These are phyloP conservation scores for Marisa cornuarietis DNA, from an alignment of 1,140 invertebrate species.

Conservation along the genomic window DNA sequence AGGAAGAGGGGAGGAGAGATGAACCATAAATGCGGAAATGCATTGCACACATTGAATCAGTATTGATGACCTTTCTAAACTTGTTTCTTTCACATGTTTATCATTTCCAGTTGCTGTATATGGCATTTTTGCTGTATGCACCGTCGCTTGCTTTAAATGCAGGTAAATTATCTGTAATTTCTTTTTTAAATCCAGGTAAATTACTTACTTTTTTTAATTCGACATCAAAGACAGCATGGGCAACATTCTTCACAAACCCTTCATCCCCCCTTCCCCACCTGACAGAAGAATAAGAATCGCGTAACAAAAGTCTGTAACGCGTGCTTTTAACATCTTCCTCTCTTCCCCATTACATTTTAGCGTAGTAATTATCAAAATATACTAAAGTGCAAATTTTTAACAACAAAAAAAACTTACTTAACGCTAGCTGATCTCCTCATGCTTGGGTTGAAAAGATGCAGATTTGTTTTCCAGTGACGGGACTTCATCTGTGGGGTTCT, in stretches of 20 bases:
- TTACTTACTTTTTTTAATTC: not conserved
- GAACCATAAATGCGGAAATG: not conserved
- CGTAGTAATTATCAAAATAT: not conserved
- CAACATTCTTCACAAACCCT: not conserved
- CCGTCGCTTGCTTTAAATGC: slow-evolving; percentile 89
- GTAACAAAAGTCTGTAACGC: no score
- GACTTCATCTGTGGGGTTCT: slow-evolving; percentile 76
- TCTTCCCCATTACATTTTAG: not conserved
- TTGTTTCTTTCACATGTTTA: slow-evolving; percentile 2
- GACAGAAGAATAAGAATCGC: no score
- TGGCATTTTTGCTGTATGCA: slow-evolving; percentile 90
- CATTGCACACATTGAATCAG: not conserved
- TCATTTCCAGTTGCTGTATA: slow-evolving; percentile 80
- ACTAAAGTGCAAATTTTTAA: not conserved
- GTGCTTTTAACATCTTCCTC: no score
- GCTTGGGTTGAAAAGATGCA: not conserved
- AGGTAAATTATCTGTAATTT: slow-evolving; percentile 61
- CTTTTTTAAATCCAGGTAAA: not conserved
- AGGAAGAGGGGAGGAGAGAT: not conserved
- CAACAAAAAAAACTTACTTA: no score
- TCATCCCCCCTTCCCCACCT: no score
- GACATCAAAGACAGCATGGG: not conserved
- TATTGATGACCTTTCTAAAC: not conserved
- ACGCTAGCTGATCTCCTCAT: not conserved
- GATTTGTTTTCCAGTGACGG: slow-evolving; percentile 73